Base-by-base conservation (phyloP, 2,113 vertebrate species). In the Hippocampus abdominalis region DNA sequence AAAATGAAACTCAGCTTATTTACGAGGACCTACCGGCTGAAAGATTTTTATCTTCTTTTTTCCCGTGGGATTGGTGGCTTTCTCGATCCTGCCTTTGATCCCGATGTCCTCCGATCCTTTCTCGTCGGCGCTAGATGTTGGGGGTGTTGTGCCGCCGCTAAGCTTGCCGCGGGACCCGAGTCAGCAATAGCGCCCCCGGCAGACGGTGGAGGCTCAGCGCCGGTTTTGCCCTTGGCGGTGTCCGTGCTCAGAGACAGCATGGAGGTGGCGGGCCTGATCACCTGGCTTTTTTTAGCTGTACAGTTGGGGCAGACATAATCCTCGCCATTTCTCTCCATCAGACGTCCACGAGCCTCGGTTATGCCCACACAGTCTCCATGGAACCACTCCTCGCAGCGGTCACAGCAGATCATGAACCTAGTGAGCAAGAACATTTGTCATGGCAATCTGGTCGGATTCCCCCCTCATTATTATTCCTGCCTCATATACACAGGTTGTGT, bases 11-110 rank as follows among this genome's bases (percentile, higher is more conserved):
- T 18, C 40, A n/a, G 8, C 71, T 42, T 25, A 54, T 29, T 39
- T 74, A 15, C 16, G 53, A 64, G 13, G 67, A 88, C 90, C 51
- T 91, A 99, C 97, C 86, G 97, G 97, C 77, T 99, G 96, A 91
- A 99, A 99, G 89, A 99, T 98, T 93, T 99, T 99, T 7, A 99
- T 95, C 74, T 97, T 99, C 87, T 98, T 98, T 90, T 99, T 99
- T 64, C 97, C 96, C 59, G 94, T 98, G 29, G 97, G 97, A 86
- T 98, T 94, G 16, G 93, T 93, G 23, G 97, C 95, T 76, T 99
- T 99, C 89, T 99, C 97, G 81, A 99, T 99, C 75, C 97, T 93
- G 68, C 97, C 97, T 90, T 99, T 99, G 80, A 99, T 99, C 16
- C 97, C 97, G 80, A 94, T 86, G 88, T 98, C 96, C 32, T 94